Evolutionary conservation across 2,797 vertebrate genomes (phyloP).

Genomic region (Myripristis murdjan): DNA sequence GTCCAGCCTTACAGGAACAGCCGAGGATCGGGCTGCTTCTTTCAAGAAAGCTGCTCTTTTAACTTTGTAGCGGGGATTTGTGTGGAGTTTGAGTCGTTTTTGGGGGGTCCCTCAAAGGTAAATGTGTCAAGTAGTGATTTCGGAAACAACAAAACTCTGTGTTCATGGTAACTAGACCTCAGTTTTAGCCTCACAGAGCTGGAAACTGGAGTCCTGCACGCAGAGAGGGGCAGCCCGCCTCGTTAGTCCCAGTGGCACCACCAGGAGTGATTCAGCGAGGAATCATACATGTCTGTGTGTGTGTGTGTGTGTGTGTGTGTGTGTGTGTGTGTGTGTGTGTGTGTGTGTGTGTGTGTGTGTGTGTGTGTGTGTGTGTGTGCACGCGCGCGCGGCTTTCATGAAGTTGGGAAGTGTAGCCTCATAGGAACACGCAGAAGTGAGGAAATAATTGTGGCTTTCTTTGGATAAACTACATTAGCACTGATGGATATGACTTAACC

Average conservation of each 20-base stretch:
- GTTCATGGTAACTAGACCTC: background rate
- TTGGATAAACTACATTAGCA: background rate
- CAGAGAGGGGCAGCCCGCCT: background rate
- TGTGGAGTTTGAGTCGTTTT: background rate
- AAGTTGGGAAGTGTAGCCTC: background rate
- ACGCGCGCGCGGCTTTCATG: background rate
- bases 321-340: too few species aligned
- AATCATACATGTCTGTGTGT: too few species aligned
- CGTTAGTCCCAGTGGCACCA: background rate
- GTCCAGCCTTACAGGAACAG: too few species aligned
- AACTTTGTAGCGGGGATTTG: conserved; percentile 2
- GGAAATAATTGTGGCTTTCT: background rate
- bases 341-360: conserved; percentile 16
- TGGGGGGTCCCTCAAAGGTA: background rate
- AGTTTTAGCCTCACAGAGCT: background rate
- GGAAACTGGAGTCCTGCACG: background rate
- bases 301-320: too few species aligned
- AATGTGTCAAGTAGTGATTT: background rate
- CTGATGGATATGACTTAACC: conserved; percentile 21
- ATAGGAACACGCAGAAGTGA: background rate
- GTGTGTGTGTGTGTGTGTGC: background rate
- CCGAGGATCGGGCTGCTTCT: too few species aligned
- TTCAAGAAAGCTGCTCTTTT: background rate
- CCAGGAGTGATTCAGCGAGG: too few species aligned
- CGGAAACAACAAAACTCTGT: background rate